Evolutionary conservation across 2,113 vertebrate species (phyloP), one percentile per base, ranked within the genome.

Genomic region (Paratilapia polleni): DNA sequence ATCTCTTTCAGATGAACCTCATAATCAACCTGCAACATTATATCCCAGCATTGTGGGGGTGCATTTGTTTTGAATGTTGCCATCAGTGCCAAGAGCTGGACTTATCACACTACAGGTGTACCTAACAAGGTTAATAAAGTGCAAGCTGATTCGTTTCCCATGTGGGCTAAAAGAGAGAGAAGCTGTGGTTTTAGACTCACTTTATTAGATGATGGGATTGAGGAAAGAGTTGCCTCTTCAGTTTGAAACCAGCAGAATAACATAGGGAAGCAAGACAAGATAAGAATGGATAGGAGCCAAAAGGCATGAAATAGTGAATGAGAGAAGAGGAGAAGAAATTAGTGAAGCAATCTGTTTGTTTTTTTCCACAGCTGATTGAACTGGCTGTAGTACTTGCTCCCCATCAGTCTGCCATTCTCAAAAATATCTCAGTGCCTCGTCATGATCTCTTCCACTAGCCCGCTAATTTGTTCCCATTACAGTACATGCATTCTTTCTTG

Each of bases 111-210:
- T 77, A 79, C 83, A 90, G 88, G 82, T 89, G 74, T 58, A 61
- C 76, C 80, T 88, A 91, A 89, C 70, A 47, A 66, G 88, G 81
- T 90, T 84, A 87, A 91, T 89, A 87, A 76, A 85, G 80, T 89
- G 80, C 56, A 78, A 77, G 79, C 62, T 76, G 81, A 92, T 88
- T 84, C 84, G 87, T 75, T 78, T 90, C 28, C 75, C 36, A 7
- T 70, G 70, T 58, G 66, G 52, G 47, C 83, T 75, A 28, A 47
- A 28, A 47, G 43, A 77, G 26, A 77, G 75, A 78, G 24, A 38
- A 82, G 78, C n/a, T 77, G 31, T 77, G 57, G 62, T 87, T 85
- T 83, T 43, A 80, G 19, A 47, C 38, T 80, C 22, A 13, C 63
- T 77, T 87, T 61, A 89, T 83, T 74, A 81, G 60, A 87, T 56